Percentiles rank a stretch among this genome's conserved stretches.
These are phyloP conservation scores for Colistium nudipinnis DNA, from an alignment of 2,113 vertebrate species.

Conservation along the genomic window DNA sequence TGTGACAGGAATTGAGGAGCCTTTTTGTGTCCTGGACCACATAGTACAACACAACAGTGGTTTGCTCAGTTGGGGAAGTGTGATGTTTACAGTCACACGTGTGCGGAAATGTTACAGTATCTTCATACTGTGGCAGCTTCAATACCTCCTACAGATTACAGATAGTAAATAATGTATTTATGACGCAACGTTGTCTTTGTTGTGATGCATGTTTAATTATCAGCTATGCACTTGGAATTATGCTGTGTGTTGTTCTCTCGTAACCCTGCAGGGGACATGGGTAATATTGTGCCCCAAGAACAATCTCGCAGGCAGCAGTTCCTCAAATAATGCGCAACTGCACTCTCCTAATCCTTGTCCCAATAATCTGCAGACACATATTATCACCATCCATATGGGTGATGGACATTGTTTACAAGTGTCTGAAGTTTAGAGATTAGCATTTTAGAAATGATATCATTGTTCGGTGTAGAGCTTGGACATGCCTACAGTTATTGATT, in stretches of 20 bases:
- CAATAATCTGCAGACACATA: no score
- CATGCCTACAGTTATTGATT: no score
- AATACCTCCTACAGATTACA: background rate
- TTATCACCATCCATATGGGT: no score
- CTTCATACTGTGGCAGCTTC: background rate
- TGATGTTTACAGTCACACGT: conserved; percentile 16
- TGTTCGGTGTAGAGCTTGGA: no score
- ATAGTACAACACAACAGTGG: conserved; percentile 23
- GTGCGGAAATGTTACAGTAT: background rate
- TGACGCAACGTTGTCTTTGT: background rate
- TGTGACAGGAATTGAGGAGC: background rate
- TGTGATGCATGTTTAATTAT: background rate
- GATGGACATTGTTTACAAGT: no score
- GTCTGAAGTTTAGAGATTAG: no score
- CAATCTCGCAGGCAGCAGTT: conserved; percentile 19
- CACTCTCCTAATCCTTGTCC: no score
- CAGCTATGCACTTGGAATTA: background rate
- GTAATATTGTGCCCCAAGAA: fast-evolving
- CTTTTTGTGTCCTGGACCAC: conserved; percentile 47
- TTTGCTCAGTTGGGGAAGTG: background rate
- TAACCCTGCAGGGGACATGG: background rate
- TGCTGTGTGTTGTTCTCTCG: conserved; percentile 19
- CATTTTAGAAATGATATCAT: no score
- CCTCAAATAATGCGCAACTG: background rate
- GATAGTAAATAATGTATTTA: background rate